Evolutionary conservation across 2,797 vertebrate species (phyloP).

Genomic region (Pangasius mekongensis): DNA sequence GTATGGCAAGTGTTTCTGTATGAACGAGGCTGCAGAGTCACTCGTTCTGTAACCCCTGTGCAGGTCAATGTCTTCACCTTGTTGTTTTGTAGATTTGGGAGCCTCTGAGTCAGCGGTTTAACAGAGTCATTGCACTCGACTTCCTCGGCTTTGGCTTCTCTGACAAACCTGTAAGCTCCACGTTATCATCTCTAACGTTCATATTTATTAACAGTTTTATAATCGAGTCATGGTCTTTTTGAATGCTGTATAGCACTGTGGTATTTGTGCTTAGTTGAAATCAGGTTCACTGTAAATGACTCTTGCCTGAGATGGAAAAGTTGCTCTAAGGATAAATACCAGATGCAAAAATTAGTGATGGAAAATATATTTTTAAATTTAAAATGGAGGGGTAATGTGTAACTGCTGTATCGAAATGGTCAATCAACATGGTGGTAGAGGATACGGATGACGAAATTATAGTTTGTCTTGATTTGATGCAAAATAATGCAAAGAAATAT

Average conservation of each 20-base stretch:
- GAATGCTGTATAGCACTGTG: too few relatives aligned
- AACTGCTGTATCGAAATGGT: not conserved
- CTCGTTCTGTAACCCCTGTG: not conserved
- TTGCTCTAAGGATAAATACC: not conserved
- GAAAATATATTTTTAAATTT: too few relatives aligned
- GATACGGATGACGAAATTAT: not conserved
- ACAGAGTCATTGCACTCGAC: slow-evolving; percentile 89
- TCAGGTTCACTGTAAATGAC: not conserved
- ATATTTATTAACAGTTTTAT: not conserved
- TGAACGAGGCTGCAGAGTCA: not conserved
- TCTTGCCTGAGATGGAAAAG: not conserved
- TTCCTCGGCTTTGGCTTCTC: slow-evolving; percentile 97
- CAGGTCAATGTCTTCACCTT: not conserved
- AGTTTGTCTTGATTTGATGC: not conserved
- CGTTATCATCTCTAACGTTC: not conserved
- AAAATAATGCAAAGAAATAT: not conserved
- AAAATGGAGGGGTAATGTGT: not conserved
- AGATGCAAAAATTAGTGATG: not conserved
- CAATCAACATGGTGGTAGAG: not conserved
- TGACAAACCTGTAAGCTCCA: slow-evolving; percentile 88
- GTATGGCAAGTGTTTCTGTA: not conserved
- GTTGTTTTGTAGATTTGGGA: slow-evolving; percentile 86
- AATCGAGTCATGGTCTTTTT: not conserved
- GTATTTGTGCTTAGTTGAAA: not conserved
- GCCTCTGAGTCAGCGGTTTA: slow-evolving; percentile 86